phyloP scores from a whole-genome alignment of 2,113 vertebrate species.

The Scartelaos histophorus region DNA sequence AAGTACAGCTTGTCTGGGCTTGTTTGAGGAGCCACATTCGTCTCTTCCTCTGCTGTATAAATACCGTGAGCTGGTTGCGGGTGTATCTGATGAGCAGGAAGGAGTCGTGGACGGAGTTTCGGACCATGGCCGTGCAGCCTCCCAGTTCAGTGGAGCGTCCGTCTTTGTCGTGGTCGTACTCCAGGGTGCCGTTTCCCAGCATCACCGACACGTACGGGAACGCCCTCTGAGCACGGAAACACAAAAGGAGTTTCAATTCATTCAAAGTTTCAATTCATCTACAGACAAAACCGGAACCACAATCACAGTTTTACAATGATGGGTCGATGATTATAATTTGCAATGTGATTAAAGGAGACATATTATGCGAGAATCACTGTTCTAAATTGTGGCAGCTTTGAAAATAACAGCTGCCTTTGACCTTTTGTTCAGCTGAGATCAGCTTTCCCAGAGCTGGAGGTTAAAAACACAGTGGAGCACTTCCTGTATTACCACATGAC shows the following conservation, averaged over 20 bases:
- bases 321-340: not conserved
- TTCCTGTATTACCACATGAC: too few species aligned
- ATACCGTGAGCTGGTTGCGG: slow-evolving; percentile 86
- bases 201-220: slow-evolving; percentile 92
- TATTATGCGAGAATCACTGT: not conserved
- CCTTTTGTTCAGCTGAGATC: too few species aligned
- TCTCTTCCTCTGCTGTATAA: too few species aligned
- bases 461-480: too few species aligned
- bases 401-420: too few species aligned
- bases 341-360: not conserved
- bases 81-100: slow-evolving; percentile 90
- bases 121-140: slow-evolving; percentile 84
- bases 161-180: slow-evolving; percentile 87
- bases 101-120: slow-evolving; percentile 88
- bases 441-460: too few species aligned
- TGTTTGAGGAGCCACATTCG: too few species aligned
- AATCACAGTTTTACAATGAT: too few species aligned
- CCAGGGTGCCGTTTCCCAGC: slow-evolving; percentile 90
- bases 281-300: too few species aligned
- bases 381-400: too few species aligned
- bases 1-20: not conserved
- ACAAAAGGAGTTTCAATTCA: too few species aligned
- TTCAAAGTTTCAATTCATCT: too few species aligned
- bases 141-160: slow-evolving; percentile 87
- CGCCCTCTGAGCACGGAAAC: slow-evolving; percentile 73